Base-by-base conservation (phyloP, 1,140 invertebrate genomes). In the Macrocentrus cingulum region DNA sequence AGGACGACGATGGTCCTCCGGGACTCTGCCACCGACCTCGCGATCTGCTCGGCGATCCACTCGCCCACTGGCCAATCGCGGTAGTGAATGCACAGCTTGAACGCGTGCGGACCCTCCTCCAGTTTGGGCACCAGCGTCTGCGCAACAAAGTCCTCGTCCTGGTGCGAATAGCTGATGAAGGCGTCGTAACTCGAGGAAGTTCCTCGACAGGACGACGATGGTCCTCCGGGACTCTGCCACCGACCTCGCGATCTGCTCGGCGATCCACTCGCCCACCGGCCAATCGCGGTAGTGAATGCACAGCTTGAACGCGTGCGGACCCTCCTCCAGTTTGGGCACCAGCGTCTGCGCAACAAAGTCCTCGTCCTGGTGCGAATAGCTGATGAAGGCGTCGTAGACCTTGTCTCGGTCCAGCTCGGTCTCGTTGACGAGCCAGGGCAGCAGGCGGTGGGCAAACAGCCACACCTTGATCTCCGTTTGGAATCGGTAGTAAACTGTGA, bases 361-460 rank as follows among this genome's bases (percentile, higher is more conserved):
- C 53, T 89, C 85, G 70, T 97, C 94, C 66, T 86, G 84, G 65
- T 91, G 87, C 1, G 91, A 91, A 69, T 89, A 95, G 58, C 91
- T 93, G 32, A 96, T 83, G 71, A 95, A 96, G 0, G 91, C 92
- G 67, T 97, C 94, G 71, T 88, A 94, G 4, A 82, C 69, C 68
- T 91, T 92, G 42, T 91, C 85, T 60, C 87, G 85, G 65, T 92
- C 90, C 1, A 90, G 63, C 59, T 91, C 88, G 36, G 88, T 83
- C 66, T 90, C 86, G 1, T 84, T 85, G 11, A 90, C 83, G 15
- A 84, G 82, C 78, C 85, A 85, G 18, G 90, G 69, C 55, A 84
- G 87, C 29, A 83, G 65, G 39, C 84, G 80, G 61, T 86, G 83
- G 1, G 85, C 82, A 64, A 86, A 90, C 1, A 91, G 69, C 84